These are phyloP conservation scores for Pasiphila rectangulata DNA, from an alignment of 2,888 invertebrate genomes.

Conservation along the genomic window DNA sequence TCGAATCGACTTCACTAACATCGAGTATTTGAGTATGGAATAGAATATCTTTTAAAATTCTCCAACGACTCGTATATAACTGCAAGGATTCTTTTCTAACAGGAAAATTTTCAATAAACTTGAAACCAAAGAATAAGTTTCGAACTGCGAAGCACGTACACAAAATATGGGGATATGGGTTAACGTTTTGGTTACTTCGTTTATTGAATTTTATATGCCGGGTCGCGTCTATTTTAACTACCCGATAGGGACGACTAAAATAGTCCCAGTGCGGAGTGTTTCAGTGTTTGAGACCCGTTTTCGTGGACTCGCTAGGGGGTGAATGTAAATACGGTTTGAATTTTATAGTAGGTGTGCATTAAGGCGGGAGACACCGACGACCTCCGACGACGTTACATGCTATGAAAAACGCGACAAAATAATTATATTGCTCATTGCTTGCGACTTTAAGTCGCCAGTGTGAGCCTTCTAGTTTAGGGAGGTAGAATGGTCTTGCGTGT, in stretches of 20 bases:
- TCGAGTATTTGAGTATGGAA: conserved; percentile 4
- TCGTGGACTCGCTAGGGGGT: conserved; percentile 55
- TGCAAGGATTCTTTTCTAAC: conserved; percentile 11
- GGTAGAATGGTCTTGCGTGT: conserved; percentile 29
- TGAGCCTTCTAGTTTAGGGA: conserved; percentile 15
- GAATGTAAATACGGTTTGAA: conserved; percentile 76
- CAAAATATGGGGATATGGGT: conserved; percentile 40
- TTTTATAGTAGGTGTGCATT: conserved; percentile 51
- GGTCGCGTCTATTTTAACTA: conserved; percentile 67
- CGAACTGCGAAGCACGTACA: conserved; percentile 26
- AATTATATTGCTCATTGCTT: neutral
- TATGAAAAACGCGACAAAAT: neutral
- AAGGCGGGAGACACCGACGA: neutral
- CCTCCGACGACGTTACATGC: too few species aligned
- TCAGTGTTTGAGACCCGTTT: conserved; percentile 61
- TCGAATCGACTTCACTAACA: conserved; percentile 1
- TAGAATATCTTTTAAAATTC: conserved; percentile 11
- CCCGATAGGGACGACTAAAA: conserved; percentile 64
- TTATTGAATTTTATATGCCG: conserved; percentile 69
- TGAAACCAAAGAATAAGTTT: conserved; percentile 31
- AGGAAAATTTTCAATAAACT: conserved; percentile 33
- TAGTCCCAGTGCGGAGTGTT: conserved; percentile 59
- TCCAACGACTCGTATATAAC: conserved; percentile 5
- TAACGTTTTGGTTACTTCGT: conserved; percentile 37
- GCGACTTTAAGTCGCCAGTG: neutral